Evolutionary conservation across 2,797 vertebrate species (phyloP).

Genomic region (Sebastiscus tertius): DNA sequence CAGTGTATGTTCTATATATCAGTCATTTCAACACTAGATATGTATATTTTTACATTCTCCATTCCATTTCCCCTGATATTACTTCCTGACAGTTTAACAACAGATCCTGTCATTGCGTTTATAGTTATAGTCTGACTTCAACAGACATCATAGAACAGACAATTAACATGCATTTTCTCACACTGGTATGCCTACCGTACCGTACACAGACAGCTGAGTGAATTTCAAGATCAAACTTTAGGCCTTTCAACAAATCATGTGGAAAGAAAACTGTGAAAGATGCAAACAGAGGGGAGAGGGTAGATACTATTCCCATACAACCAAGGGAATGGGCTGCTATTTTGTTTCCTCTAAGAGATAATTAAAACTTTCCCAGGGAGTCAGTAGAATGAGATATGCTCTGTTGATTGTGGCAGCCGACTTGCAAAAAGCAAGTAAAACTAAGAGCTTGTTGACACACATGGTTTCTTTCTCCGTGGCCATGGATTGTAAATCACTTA

Average conservation of each 20-base stretch:
- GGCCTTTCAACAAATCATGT: neutral
- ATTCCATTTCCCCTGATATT: neutral
- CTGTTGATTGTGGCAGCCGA: constrained; percentile 55
- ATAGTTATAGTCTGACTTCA: neutral
- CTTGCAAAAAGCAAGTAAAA: constrained; percentile 54
- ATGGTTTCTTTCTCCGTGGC: constrained; percentile 69
- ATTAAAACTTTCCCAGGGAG: constrained; percentile 60
- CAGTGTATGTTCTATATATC: neutral
- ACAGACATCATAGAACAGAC: neutral
- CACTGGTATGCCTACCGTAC: neutral
- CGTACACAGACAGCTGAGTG: neutral
- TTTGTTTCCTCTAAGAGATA: constrained; percentile 31
- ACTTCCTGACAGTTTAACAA: neutral
- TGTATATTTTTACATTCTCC: neutral
- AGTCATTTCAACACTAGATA: neutral
- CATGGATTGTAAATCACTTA: constrained; percentile 56
- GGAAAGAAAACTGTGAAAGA: neutral
- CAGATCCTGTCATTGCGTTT: neutral
- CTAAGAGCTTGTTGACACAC: constrained; percentile 64
- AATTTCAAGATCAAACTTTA: constrained; percentile 3
- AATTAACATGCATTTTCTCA: neutral
- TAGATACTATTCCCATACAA: neutral
- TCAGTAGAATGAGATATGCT: constrained; percentile 43
- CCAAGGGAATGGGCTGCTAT: constrained; percentile 1
- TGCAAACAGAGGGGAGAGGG: neutral